Evolutionary conservation across 2,888 invertebrate species (phyloP).

Genomic region (Smittia aterrima): DNA sequence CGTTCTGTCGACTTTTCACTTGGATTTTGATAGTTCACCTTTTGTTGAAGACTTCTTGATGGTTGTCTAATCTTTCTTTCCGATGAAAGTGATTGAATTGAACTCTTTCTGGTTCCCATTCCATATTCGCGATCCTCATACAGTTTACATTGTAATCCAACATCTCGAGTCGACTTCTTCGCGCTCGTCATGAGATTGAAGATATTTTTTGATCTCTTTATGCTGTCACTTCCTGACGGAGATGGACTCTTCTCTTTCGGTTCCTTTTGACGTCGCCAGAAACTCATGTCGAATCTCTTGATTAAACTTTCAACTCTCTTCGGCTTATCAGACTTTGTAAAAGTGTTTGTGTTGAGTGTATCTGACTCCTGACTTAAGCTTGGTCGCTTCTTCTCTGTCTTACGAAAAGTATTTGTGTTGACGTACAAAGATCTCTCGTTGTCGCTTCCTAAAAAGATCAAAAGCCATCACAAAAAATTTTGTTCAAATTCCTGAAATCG

Average conservation of each 20-base stretch:
- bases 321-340: slow-evolving; percentile 35
- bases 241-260: slow-evolving; percentile 32
- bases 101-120: slow-evolving; percentile 20
- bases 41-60: background rate
- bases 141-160: slow-evolving; percentile 32
- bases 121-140: slow-evolving; percentile 39
- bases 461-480: background rate
- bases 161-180: slow-evolving; percentile 28
- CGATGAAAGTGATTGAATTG: background rate
- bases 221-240: slow-evolving; percentile 17
- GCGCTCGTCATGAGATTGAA: slow-evolving; percentile 23
- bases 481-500: background rate
- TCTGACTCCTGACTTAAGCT: slow-evolving; percentile 26
- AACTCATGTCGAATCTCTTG: slow-evolving; percentile 32
- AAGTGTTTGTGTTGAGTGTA: slow-evolving; percentile 29
- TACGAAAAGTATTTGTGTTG: slow-evolving; percentile 34
- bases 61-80: background rate
- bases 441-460: slow-evolving; percentile 1
- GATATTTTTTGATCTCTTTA: slow-evolving; percentile 37
- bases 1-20: slow-evolving; percentile 12
- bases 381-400: slow-evolving; percentile 23
- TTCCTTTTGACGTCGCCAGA: slow-evolving; percentile 25
- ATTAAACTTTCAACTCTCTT: slow-evolving; percentile 39
- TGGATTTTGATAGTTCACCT: slow-evolving; percentile 17
- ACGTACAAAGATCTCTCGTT: slow-evolving; percentile 28